Evolutionary conservation across 2,113 vertebrate species (phyloP).

Genomic region (Copsychus sechellarum): DNA sequence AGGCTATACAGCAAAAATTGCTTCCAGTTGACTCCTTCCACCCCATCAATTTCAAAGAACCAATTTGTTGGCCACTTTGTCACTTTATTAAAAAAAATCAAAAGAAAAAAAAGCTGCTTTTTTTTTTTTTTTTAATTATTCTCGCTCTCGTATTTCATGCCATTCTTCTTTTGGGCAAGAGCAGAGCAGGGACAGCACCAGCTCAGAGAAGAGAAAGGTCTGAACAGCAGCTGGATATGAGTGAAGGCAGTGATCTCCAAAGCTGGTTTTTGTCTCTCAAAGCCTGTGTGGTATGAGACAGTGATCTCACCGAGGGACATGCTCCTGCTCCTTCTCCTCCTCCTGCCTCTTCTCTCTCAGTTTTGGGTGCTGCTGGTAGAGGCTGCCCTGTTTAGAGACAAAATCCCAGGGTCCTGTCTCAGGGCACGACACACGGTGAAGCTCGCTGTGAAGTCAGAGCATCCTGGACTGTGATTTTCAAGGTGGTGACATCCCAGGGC

Average conservation of each 20-base stretch:
- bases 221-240: background rate
- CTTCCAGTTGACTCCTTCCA: constrained; percentile 29
- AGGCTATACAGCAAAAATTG: background rate
- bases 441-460: background rate
- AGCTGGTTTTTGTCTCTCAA: background rate
- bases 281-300: fast-evolving
- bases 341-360: background rate
- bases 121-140: background rate
- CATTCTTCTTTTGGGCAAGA: background rate
- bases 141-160: background rate
- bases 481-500: background rate
- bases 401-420: background rate
- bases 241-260: background rate
- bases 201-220: background rate
- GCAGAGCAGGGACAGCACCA: background rate
- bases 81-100: background rate
- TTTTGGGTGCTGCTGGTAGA: background rate
- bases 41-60: constrained; percentile 15
- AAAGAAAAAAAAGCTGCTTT: too few relatives aligned
- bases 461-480: background rate
- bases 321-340: background rate
- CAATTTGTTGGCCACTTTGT: background rate
- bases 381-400: background rate
- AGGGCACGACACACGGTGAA: background rate
- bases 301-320: background rate